Evolutionary conservation across 2,797 vertebrate species (phyloP).

Genomic region (Spinibarbus caldwelli): DNA sequence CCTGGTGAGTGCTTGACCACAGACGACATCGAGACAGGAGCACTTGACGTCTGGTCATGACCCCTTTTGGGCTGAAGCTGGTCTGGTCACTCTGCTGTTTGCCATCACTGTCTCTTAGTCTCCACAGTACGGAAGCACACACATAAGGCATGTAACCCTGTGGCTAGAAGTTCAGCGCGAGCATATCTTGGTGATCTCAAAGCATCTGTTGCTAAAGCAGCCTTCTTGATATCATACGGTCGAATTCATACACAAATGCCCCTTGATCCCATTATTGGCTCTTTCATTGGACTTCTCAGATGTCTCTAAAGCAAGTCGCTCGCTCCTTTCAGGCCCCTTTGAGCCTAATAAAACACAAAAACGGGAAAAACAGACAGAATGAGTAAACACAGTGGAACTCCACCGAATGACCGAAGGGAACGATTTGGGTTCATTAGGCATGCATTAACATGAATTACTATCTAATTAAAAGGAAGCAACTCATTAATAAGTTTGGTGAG

Average conservation of each 20-base stretch:
- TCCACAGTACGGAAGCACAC: slow-evolving; percentile 2
- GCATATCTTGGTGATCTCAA: not conserved
- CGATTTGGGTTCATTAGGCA: slow-evolving; percentile 82
- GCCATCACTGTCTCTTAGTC: no score
- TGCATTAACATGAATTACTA: slow-evolving; percentile 85
- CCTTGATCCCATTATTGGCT: slow-evolving; percentile 33
- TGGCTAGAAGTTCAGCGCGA: slow-evolving; percentile 9
- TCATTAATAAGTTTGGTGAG: slow-evolving; percentile 83
- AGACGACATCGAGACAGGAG: slow-evolving; percentile 71
- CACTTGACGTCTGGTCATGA: slow-evolving; percentile 56
- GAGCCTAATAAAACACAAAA: slow-evolving; percentile 78
- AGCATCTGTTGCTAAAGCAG: slow-evolving; percentile 33
- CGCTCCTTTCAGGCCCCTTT: slow-evolving; percentile 63
- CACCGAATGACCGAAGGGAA: slow-evolving; percentile 78
- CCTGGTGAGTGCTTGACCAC: slow-evolving; percentile 66
- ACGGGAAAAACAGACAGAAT: slow-evolving; percentile 75
- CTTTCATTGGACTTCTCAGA: slow-evolving; percentile 54
- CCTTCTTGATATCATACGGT: slow-evolving; percentile 17
- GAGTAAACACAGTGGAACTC: slow-evolving; percentile 78
- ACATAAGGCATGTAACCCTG: not conserved
- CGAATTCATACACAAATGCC: slow-evolving; percentile 6
- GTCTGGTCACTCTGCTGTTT: slow-evolving; percentile 63
- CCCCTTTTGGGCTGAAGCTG: slow-evolving; percentile 50
- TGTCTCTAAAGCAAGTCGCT: slow-evolving; percentile 46
- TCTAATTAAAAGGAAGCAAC: slow-evolving; percentile 85